Base-by-base conservation (phyloP, 1,140 invertebrate genomes). In the Listronotus bonariensis region DNA sequence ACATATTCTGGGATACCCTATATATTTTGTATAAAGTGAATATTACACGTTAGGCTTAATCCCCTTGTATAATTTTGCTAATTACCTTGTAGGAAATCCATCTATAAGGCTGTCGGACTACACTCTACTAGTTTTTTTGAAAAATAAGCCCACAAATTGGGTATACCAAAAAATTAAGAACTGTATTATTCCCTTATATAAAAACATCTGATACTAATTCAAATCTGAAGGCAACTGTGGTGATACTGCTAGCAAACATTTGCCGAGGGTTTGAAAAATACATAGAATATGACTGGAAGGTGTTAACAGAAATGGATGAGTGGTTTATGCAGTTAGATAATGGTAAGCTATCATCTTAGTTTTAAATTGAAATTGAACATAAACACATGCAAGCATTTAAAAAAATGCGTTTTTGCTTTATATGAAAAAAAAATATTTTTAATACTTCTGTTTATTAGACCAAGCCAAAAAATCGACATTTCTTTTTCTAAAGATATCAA, bases 211-310 rank as follows among this genome's bases (percentile, higher is more conserved):
- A 43, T 36, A 58, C 59, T 38, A 72, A 74, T 68, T 59, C 59
- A 34, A 71, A 74, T 63, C 67, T 74, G 53, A 74, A 69, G 52
- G 70, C 69, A 9, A 66, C 70, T 14, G n/a, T 68, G 17, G 65
- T 74, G 45, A 63, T 74, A 34, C 53, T 74, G 15, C 53, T 72
- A 9, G 70, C 61, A 20, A 70, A 72, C 36, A 66, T 74, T 43
- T 65, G 63, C 26, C 57, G 31, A 18, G 20, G 36, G 7, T 70
- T 72, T 40, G 56, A 54, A 18, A 40, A 32, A 26, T 60, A 63
- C 32, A 40, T 51, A 3, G 53, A 64, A 51, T 14, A 57, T 12
- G 65, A 69, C 17, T 63, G 63, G 48, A 15, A 36, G 7, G 31
- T 60, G 31, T 38, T 70, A 42, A n/a, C 17, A 9, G 64, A 68